These are phyloP conservation scores for Battus philenor DNA, from an alignment of 1,140 invertebrate species.

Conservation along the genomic window DNA sequence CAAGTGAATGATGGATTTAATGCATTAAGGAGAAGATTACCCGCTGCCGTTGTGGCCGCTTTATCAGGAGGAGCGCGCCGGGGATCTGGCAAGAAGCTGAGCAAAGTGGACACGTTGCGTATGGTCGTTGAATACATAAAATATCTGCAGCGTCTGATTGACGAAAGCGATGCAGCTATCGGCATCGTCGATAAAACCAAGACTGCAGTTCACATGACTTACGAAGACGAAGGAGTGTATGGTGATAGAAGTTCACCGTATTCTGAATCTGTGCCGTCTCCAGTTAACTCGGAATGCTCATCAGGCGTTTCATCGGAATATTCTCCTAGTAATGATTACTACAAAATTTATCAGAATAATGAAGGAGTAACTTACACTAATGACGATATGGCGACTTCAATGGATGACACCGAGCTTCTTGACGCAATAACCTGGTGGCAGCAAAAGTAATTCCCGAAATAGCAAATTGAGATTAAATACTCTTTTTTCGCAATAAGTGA, in stretches of 20 bases:
- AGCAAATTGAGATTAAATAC: background rate
- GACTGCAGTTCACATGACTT: constrained; percentile 27
- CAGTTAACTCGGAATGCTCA: constrained; percentile 85
- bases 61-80: constrained; percentile 81
- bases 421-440: constrained; percentile 90
- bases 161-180: constrained; percentile 76
- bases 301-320: constrained; percentile 58
- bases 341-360: constrained; percentile 44
- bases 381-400: constrained; percentile 18
- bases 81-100: constrained; percentile 90
- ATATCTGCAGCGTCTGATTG: constrained; percentile 88
- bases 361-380: constrained; percentile 75
- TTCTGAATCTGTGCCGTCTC: constrained; percentile 81
- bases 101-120: constrained; percentile 95
- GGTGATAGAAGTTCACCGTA: constrained; percentile 68
- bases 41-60: constrained; percentile 83
- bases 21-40: constrained; percentile 89
- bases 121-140: constrained; percentile 97
- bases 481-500: background rate
- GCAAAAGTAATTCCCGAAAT: constrained; percentile 50
- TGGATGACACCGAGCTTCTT: constrained; percentile 86
- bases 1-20: constrained; percentile 97
- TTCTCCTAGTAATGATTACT: constrained; percentile 63
- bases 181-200: constrained; percentile 27
- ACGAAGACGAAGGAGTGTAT: constrained; percentile 64